Evolutionary conservation across 2,888 invertebrate species (phyloP).

Genomic region (Trilocha varians): DNA sequence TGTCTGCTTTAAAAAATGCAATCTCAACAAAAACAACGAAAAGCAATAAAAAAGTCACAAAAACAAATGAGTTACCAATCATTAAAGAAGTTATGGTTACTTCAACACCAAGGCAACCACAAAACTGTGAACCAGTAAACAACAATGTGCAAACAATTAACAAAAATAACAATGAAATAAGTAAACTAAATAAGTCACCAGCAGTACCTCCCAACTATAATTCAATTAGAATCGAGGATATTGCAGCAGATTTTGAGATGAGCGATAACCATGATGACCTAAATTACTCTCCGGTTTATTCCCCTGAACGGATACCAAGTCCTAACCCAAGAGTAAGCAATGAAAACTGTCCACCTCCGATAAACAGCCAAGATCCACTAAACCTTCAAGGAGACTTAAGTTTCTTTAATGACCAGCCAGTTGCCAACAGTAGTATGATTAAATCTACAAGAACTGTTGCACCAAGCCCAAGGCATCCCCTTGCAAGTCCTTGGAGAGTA

Average conservation of each 20-base stretch:
- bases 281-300: slow-evolving; percentile 54
- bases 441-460: slow-evolving; percentile 39
- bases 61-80: too few relatives aligned
- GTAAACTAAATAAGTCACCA: slow-evolving; percentile 2
- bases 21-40: slow-evolving; percentile 9
- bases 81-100: too few relatives aligned
- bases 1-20: slow-evolving; percentile 40
- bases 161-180: slow-evolving; percentile 8
- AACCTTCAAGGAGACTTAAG: slow-evolving; percentile 46
- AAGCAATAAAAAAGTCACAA: not conserved
- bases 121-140: not conserved
- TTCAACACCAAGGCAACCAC: not conserved
- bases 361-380: slow-evolving; percentile 36
- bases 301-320: slow-evolving; percentile 26
- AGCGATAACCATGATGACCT: slow-evolving; percentile 31
- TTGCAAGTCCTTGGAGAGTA: slow-evolving; percentile 62
- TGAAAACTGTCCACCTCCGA: slow-evolving; percentile 13
- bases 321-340: slow-evolving; percentile 1
- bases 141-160: slow-evolving; percentile 2
- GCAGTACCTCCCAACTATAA: slow-evolving; percentile 27
- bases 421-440: slow-evolving; percentile 64
- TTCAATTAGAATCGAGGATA: slow-evolving; percentile 51
- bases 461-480: slow-evolving; percentile 51
- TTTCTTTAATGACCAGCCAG: slow-evolving; percentile 58
- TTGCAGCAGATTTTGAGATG: slow-evolving; percentile 49